Base-by-base conservation (phyloP, 2,888 invertebrate genomes). In the Urechis unicinctus region DNA sequence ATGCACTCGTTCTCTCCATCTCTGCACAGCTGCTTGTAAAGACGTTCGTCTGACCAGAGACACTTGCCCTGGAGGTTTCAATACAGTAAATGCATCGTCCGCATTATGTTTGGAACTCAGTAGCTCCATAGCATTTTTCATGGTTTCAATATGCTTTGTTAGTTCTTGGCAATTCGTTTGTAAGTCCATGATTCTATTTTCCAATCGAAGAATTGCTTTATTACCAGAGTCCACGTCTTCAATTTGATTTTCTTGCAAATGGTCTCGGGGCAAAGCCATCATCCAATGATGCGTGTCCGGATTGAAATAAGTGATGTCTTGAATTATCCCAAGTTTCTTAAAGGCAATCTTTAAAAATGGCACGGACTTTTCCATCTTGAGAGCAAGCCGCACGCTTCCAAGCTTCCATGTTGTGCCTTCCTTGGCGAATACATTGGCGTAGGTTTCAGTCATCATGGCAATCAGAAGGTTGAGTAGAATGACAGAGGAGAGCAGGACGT, bases 371-470 rank as follows among this genome's bases (percentile, higher is more conserved):
- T 62, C 62, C 17, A 62, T 49, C 47, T 52, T 31, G 17, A 75
- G 62, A 3, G 73, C 73, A 9, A 75, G 66, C 30, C 67, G 65
- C 1, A 76, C 66, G 4, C 72, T 69, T 42, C 73, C 72, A 2
- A 75, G 68, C 41, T 71, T 60, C 76, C 76, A 75, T 4, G 65
- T 62, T 5, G 70, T 61, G 30, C 65, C 65, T 45, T 74, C 71
- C 24, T 64, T 64, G 28, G 60, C 55, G 22, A 69, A 51, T 43
- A 72, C 69, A 50, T 61, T 70, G 3, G 66, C 65, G 50, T 69
- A 68, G 1, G 68, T 69, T 44, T 68, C 64, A 9, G 59, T 57
- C 66, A 68, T 65, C 68, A 68, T 68, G 42, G 68, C 68, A 22
- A 68, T 65, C 41, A 68, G 59, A 47, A 68, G 59, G 53, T 66